These are phyloP conservation scores for Leucoraja erinaceus DNA, from an alignment of 2,113 vertebrate species.

Conservation along the genomic window DNA sequence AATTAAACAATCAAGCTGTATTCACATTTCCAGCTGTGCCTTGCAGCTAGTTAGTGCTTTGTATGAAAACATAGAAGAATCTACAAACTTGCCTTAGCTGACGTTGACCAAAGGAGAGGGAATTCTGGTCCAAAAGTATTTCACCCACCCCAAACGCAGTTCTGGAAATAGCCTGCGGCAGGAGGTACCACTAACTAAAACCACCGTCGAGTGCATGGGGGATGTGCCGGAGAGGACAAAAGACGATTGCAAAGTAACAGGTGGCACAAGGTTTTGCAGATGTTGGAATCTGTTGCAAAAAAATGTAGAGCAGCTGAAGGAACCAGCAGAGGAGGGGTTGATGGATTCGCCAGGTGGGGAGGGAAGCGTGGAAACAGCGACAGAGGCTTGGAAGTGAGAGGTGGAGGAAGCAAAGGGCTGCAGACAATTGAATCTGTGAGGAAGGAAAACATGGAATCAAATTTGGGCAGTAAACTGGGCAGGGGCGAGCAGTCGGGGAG, in stretches of 20 bases:
- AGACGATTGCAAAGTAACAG: not conserved
- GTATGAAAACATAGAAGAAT: not conserved
- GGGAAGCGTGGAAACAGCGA: no score
- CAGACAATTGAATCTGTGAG: no score
- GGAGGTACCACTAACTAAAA: not conserved
- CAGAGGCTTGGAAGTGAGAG: no score
- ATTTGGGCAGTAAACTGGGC: no score
- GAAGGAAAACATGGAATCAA: no score
- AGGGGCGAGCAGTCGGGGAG: no score
- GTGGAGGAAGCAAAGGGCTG: no score
- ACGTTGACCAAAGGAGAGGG: not conserved
- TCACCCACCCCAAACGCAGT: not conserved
- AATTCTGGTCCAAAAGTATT: not conserved
- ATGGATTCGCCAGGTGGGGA: no score
- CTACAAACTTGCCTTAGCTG: not conserved
- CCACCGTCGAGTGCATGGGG: not conserved
- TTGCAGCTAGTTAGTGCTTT: not conserved
- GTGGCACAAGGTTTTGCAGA: not conserved
- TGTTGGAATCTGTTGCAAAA: no score
- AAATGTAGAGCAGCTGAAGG: no score
- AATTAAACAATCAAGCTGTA: not conserved
- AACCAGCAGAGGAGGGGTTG: no score
- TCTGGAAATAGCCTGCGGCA: not conserved
- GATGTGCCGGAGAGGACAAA: not conserved
- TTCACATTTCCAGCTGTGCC: not conserved